phyloP scores from a whole-genome alignment of 2,888 invertebrate genomes.

The Platycheirus albimanus region DNA sequence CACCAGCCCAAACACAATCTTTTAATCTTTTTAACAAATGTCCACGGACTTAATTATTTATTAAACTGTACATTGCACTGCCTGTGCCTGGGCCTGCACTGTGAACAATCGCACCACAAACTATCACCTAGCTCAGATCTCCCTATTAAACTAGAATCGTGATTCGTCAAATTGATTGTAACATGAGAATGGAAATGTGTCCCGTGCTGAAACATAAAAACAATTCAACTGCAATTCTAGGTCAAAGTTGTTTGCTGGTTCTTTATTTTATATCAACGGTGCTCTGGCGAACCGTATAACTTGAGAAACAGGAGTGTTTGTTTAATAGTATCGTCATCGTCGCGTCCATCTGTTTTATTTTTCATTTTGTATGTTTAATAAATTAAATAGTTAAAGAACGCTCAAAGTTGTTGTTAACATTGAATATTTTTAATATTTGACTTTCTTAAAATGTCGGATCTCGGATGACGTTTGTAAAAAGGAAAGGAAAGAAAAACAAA shows the following conservation, averaged over 20 bases:
- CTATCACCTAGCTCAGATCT: conserved; percentile 46
- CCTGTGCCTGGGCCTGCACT: no score
- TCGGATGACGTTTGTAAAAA: no score
- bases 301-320: neutral
- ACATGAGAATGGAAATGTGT: conserved; percentile 58
- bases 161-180: conserved; percentile 48
- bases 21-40: conserved; percentile 53
- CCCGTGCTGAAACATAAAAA: conserved; percentile 49
- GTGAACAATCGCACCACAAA: neutral
- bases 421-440: no score
- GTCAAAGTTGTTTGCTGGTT: conserved; percentile 54
- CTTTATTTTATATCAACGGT: neutral
- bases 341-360: no score
- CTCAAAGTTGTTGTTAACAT: no score
- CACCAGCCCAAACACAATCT: conserved; percentile 38
- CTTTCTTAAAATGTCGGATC: no score
- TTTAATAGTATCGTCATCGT: no score
- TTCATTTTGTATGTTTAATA: no score
- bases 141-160: conserved; percentile 52
- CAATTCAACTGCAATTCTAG: conserved; percentile 56
- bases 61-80: conserved; percentile 45
- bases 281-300: conserved; percentile 8
- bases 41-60: conserved; percentile 63
- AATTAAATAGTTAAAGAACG: no score
- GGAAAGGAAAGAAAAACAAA: no score